phyloP scores from a whole-genome alignment of 2,888 invertebrate species.

The Euproctis similis region DNA sequence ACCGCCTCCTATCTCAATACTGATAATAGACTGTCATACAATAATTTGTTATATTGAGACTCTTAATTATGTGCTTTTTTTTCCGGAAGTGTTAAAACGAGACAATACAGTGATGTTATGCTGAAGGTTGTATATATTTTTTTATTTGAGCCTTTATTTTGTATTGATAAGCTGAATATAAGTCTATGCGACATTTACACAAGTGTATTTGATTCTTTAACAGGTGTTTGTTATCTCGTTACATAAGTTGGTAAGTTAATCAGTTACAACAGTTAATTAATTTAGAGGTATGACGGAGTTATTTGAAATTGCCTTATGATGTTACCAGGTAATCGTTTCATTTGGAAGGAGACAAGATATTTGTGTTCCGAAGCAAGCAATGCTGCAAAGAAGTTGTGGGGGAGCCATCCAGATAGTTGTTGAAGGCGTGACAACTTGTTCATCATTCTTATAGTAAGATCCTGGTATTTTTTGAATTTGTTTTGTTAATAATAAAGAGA shows the following conservation, averaged over 20 bases:
- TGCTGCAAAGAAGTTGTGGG: constrained; percentile 7
- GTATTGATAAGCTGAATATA: constrained; percentile 57
- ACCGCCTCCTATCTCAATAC: constrained; percentile 10
- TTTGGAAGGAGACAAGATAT: constrained; percentile 10
- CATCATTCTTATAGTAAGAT: constrained; percentile 67
- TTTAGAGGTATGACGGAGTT: constrained; percentile 26
- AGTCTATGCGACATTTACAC: constrained; percentile 54
- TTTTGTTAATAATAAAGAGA: constrained; percentile 63
- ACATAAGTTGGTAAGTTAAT: constrained; percentile 53
- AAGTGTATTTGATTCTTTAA: constrained; percentile 44
- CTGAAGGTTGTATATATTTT: constrained; percentile 66
- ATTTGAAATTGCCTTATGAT: constrained; percentile 31
- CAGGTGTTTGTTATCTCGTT: constrained; percentile 35
- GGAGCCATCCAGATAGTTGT: constrained; percentile 13
- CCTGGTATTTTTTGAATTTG: constrained; percentile 67
- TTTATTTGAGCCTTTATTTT: constrained; percentile 62
- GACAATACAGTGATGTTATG: constrained; percentile 49
- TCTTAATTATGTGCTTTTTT: constrained; percentile 44
- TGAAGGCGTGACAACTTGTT: constrained; percentile 25
- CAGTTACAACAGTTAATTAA: constrained; percentile 38
- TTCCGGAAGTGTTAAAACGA: constrained; percentile 56
- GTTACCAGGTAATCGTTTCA: constrained; percentile 48
- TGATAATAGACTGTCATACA: constrained; percentile 37
- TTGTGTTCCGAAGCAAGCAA: background rate
- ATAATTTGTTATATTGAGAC: constrained; percentile 36